Evolutionary conservation across 2,797 vertebrate genomes (phyloP).

Genomic region (Myiotriccus ornatus): DNA sequence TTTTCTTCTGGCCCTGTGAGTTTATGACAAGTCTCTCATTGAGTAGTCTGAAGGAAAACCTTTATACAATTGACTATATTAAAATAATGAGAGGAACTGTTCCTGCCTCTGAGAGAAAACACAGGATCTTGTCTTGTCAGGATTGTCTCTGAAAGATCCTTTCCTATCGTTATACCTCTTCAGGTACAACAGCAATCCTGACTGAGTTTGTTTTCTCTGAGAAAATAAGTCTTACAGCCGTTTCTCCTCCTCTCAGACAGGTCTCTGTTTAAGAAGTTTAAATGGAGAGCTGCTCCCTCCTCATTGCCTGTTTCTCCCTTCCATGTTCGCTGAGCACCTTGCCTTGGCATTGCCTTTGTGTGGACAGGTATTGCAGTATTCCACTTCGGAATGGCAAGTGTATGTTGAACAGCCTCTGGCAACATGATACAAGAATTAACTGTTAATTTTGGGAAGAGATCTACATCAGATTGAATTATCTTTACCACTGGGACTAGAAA

Average conservation of each 20-base stretch:
- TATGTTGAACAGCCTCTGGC: not conserved
- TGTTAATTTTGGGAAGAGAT: not conserved
- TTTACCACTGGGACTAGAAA: not conserved
- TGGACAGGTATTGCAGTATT: not conserved
- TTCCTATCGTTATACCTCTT: not conserved
- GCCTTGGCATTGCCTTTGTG: not conserved
- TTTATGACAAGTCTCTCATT: constrained; percentile 2
- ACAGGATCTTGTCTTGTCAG: not conserved
- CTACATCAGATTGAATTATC: not conserved
- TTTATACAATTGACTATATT: not conserved
- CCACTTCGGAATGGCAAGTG: not conserved
- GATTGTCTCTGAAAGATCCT: not conserved
- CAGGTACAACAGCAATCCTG: not conserved
- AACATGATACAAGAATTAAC: not conserved
- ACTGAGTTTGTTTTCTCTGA: not conserved
- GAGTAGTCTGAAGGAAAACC: not conserved
- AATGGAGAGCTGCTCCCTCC: not conserved
- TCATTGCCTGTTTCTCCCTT: not conserved
- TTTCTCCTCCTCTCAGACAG: not conserved
- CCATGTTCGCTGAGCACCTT: not conserved
- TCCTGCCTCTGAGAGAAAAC: not conserved
- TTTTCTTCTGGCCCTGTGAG: not conserved
- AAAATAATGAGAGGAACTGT: constrained; percentile 14
- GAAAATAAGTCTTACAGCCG: not conserved
- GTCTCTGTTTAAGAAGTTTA: not conserved